Evolutionary conservation across 2,797 vertebrate species (phyloP).

Genomic region (Epinephelus coioides): DNA sequence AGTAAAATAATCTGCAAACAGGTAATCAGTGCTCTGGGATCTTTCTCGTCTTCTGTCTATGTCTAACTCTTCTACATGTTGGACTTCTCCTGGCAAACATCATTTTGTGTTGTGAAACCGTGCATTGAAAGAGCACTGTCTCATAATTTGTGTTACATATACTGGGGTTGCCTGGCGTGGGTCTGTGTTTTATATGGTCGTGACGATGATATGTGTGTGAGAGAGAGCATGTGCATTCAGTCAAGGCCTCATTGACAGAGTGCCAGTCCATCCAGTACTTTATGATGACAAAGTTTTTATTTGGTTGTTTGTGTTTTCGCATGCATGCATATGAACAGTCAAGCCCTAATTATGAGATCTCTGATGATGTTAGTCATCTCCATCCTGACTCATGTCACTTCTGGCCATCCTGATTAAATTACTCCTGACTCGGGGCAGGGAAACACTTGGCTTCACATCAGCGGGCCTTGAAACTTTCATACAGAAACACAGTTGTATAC

Average conservation of each 20-base stretch:
- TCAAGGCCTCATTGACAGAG: slow-evolving; percentile 38
- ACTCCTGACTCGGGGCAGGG: slow-evolving; percentile 65
- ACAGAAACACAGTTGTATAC: slow-evolving; percentile 69
- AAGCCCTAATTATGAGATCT: slow-evolving; percentile 49
- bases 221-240: slow-evolving; percentile 57
- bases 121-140: slow-evolving; percentile 47
- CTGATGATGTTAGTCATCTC: slow-evolving; percentile 57
- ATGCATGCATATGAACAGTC: slow-evolving; percentile 43
- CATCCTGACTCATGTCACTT: slow-evolving; percentile 57
- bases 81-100: slow-evolving; percentile 47
- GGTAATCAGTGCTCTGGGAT: slow-evolving; percentile 40
- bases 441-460: slow-evolving; percentile 68
- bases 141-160: slow-evolving; percentile 38
- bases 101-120: slow-evolving; percentile 31
- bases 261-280: slow-evolving; percentile 29
- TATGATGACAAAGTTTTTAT: slow-evolving; percentile 51
- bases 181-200: slow-evolving; percentile 29
- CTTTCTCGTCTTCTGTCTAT: slow-evolving; percentile 28
- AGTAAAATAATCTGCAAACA: slow-evolving; percentile 35
- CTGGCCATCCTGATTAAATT: slow-evolving; percentile 64
- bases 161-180: slow-evolving; percentile 26
- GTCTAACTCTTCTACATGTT: slow-evolving; percentile 43
- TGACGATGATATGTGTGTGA: slow-evolving; percentile 33
- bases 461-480: slow-evolving; percentile 63
- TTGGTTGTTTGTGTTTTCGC: slow-evolving; percentile 57